These are phyloP conservation scores for Mellilla xanthometata DNA, from an alignment of 2,888 invertebrate species.

Conservation along the genomic window DNA sequence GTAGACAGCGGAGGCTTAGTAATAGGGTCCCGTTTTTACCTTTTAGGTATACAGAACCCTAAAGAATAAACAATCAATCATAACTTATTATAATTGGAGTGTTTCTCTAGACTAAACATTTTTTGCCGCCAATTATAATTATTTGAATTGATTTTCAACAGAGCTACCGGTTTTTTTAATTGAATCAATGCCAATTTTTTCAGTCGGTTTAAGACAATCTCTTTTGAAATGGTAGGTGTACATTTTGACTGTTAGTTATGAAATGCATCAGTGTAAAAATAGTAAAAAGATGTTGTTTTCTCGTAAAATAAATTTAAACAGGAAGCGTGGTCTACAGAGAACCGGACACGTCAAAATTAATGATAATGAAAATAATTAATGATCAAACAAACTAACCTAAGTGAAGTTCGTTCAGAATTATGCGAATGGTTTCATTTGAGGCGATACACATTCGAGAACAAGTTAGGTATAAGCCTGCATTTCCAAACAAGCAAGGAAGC, in stretches of 20 bases:
- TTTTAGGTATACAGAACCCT: no score
- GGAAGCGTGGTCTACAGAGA: conserved; percentile 10
- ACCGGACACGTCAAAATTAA: not conserved
- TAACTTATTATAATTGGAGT: no score
- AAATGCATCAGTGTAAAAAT: conserved; percentile 31
- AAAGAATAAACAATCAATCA: no score
- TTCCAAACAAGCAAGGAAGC: no score
- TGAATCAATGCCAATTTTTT: conserved; percentile 53
- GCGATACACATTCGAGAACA: no score
- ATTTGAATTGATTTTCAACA: conserved; percentile 9
- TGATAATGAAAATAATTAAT: no score
- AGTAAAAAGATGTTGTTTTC: conserved; percentile 2
- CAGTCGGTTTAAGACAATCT: conserved; percentile 34
- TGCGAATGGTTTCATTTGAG: no score
- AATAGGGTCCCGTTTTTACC: no score
- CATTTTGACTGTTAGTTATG: conserved; percentile 40
- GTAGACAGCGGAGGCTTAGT: no score
- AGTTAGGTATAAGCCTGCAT: no score
- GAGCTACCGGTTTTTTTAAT: conserved; percentile 31
- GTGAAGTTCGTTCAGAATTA: no score
- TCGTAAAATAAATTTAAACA: conserved; percentile 13
- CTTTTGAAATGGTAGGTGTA: conserved; percentile 39
- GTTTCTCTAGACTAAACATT: conserved; percentile 5
- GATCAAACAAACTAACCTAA: no score
- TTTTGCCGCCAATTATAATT: not conserved